phyloP scores from a whole-genome alignment of 30 jellyfish, hydroid and myxozoan genomes.

The Phacellophora camtschatica region DNA sequence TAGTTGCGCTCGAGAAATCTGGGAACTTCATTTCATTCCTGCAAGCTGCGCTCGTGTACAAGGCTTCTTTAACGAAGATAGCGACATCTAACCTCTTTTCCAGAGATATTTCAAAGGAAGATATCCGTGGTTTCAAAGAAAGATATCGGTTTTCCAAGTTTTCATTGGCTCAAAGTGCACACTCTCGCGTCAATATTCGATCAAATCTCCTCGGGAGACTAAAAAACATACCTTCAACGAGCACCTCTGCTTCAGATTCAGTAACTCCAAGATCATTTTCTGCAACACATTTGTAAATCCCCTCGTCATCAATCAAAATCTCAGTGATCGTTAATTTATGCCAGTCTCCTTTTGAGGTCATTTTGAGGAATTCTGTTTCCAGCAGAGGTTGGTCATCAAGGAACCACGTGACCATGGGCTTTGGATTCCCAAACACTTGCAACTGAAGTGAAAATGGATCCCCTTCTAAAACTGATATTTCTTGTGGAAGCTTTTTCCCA shows the following conservation, averaged over 20 bases:
- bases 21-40: too few relatives aligned
- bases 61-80: too few relatives aligned
- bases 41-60: too few relatives aligned
- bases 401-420: conserved; percentile 77
- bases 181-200: background rate
- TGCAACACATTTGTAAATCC: conserved; percentile 81
- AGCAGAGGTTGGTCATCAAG: conserved; percentile 50
- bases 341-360: conserved; percentile 68
- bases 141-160: too few relatives aligned
- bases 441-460: conserved; percentile 73
- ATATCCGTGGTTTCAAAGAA: too few relatives aligned
- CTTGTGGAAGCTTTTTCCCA: conserved; percentile 48
- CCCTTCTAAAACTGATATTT: conserved; percentile 72
- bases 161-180: background rate
- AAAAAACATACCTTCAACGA: conserved; percentile 69
- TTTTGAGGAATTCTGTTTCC: conserved; percentile 44
- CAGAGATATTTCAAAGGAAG: too few relatives aligned
- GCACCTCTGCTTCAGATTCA: conserved; percentile 79
- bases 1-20: too few relatives aligned
- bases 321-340: conserved; percentile 66
- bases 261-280: conserved; percentile 63
- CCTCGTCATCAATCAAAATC: conserved; percentile 82
- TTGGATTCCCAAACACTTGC: conserved; percentile 69
- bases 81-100: too few relatives aligned
- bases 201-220: background rate